Evolutionary conservation across 2,113 vertebrate species (phyloP).

Genomic region (Lagopus muta): DNA sequence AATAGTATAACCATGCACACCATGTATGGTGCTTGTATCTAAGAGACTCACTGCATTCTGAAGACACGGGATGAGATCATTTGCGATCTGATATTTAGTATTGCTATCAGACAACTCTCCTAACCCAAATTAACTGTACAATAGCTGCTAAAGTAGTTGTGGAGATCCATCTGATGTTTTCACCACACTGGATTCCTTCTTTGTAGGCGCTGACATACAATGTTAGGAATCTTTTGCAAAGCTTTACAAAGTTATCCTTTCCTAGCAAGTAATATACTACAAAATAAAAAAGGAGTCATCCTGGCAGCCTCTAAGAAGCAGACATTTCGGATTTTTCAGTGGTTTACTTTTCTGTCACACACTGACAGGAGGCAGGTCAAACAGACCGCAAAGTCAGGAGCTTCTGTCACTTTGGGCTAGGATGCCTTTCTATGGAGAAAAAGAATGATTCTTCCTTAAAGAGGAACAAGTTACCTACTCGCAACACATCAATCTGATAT

Average conservation of each 20-base stretch:
- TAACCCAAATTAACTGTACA: not conserved
- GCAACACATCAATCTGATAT: not conserved
- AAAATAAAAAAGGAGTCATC: not conserved
- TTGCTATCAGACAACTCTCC: not conserved
- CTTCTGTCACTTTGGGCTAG: not conserved
- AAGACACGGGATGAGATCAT: constrained; percentile 39
- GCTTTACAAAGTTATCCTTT: not conserved
- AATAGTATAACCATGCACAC: constrained; percentile 53
- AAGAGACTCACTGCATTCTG: not conserved
- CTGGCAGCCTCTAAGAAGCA: not conserved
- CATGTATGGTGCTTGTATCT: constrained; percentile 33
- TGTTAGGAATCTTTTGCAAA: not conserved
- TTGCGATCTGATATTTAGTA: constrained; percentile 25
- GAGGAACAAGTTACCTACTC: not conserved
- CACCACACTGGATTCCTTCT: not conserved
- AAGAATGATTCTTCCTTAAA: not conserved
- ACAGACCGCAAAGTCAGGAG: not conserved
- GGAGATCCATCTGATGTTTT: not conserved
- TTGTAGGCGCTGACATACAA: fast-evolving
- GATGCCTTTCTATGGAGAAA: not conserved
- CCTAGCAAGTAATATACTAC: not conserved
- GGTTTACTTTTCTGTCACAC: constrained; percentile 14
- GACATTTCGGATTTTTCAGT: not conserved
- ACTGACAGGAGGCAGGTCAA: not conserved
- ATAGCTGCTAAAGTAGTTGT: not conserved